phyloP scores from a whole-genome alignment of 2,888 invertebrate genomes.

The Drosophila birchii region DNA sequence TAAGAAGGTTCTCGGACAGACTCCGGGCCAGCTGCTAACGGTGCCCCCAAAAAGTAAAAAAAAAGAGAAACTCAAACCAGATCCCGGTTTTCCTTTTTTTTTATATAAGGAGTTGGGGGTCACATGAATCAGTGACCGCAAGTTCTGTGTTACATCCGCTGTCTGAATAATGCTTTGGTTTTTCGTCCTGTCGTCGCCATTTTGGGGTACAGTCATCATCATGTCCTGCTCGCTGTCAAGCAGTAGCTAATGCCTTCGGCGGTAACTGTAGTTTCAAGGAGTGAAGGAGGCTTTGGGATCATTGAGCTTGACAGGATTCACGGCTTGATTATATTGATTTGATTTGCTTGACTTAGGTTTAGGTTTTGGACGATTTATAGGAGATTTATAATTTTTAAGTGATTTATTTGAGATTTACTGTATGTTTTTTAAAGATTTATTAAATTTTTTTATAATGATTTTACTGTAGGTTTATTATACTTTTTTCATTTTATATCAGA shows the following conservation, averaged over 20 bases:
- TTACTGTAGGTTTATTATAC: too few relatives aligned
- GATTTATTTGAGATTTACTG: neutral
- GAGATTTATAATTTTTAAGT: neutral
- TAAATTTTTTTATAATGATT: too few relatives aligned
- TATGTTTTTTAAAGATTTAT: neutral
- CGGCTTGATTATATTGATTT: neutral
- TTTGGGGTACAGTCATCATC: conserved; percentile 20
- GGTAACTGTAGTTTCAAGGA: neutral
- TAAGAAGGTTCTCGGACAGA: conserved; percentile 65
- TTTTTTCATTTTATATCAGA: too few relatives aligned
- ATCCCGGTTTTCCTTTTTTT: conserved; percentile 1
- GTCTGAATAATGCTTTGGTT: conserved; percentile 7
- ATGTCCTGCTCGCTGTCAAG: neutral
- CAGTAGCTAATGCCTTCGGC: neutral
- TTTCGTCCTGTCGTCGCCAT: conserved; percentile 18
- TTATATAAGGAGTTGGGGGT: conserved; percentile 2
- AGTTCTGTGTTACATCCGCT: conserved; percentile 41
- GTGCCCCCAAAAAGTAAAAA: neutral
- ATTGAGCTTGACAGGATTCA: too few relatives aligned
- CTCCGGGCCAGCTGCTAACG: conserved; percentile 23
- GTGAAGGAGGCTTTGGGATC: neutral
- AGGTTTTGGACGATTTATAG: neutral
- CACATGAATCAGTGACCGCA: conserved; percentile 63
- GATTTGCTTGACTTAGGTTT: neutral
- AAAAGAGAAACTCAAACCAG: neutral